Base-by-base conservation (phyloP, 2,888 invertebrate species). In the Troides helena region DNA sequence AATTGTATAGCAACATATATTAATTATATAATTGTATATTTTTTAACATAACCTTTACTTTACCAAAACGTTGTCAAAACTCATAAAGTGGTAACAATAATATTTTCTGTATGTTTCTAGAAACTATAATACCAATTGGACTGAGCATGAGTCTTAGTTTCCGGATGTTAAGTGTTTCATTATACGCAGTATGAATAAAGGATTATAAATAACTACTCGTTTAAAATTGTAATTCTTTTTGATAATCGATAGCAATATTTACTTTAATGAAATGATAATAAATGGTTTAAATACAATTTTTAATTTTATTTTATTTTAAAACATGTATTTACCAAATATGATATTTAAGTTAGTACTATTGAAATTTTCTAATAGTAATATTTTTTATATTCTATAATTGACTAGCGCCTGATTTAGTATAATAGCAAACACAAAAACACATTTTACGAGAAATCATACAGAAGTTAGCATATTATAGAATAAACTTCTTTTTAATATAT, bases 101-200 rank as follows among this genome's bases (percentile, higher is more conserved):
- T 72, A 80, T 58, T 81, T 89, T 88, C 88, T 83, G 79, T 73
- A 85, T 69, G 78, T 84, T 91, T 91, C 90, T 91, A 91, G 90
- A 90, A 89, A 72, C 73, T 67, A 72, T 2, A 1, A 12, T 80
- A 72, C 86, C 87, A 88, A 87, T 80, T 7, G 69, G 74, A 72
- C 61, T n/a, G 65, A 30, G 30, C 30, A 30, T 30, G 30, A 30
- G 30, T 65, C 72, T 65, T 68, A 70, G 73, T 74, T 77, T 81
- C 82, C 85, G 84, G 81, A 73, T 81, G 80, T 85, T 81, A 84
- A 43, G 62, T 80, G 78, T 80, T 85, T 70, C 79, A 62, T 79
- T 80, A 58, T n/a, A 81, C 68, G 73, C 39, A 39, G 39, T 10
- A 39, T 10, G 10, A 39, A 39, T 10, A 39, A 10, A 10, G 1